These are phyloP conservation scores for Thamnophis elegans DNA, from an alignment of 2,797 vertebrate species.

Conservation along the genomic window DNA sequence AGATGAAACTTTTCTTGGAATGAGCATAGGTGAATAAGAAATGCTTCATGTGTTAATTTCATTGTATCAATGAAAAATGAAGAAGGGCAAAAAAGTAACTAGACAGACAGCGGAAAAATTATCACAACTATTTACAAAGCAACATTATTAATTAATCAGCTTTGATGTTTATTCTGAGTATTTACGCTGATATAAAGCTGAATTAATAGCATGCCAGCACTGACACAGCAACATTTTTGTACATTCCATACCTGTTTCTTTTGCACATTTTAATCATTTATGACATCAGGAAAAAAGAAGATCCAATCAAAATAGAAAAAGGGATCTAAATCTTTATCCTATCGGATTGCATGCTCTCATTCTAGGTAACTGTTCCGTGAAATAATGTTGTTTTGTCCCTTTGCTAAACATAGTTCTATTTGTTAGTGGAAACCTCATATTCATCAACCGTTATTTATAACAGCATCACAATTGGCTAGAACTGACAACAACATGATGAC, in stretches of 20 bases:
- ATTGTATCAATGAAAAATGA: neutral
- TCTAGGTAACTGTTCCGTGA: neutral
- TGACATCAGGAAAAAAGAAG: neutral
- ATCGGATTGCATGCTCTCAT: neutral
- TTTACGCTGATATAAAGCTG: neutral
- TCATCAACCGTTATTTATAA: constrained; percentile 15
- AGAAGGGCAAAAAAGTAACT: neutral
- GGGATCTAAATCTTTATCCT: neutral
- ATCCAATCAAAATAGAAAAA: neutral
- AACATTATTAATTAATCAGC: neutral
- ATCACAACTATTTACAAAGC: neutral
- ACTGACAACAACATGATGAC: neutral
- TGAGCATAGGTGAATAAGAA: neutral
- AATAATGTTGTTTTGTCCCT: neutral
- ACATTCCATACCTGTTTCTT: neutral
- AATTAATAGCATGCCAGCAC: neutral
- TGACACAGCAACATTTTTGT: neutral
- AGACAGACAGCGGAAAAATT: neutral
- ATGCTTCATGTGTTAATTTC: neutral
- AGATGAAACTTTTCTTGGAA: neutral
- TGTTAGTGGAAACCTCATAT: constrained; percentile 18
- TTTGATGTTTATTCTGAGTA: neutral
- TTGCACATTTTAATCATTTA: neutral
- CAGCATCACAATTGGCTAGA: neutral
- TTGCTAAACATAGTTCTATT: constrained; percentile 8